Percentiles rank a stretch among this genome's conserved stretches.
Evolutionary conservation across 2,888 invertebrate genomes (phyloP).

Genomic region (Exocentrus adspersus): DNA sequence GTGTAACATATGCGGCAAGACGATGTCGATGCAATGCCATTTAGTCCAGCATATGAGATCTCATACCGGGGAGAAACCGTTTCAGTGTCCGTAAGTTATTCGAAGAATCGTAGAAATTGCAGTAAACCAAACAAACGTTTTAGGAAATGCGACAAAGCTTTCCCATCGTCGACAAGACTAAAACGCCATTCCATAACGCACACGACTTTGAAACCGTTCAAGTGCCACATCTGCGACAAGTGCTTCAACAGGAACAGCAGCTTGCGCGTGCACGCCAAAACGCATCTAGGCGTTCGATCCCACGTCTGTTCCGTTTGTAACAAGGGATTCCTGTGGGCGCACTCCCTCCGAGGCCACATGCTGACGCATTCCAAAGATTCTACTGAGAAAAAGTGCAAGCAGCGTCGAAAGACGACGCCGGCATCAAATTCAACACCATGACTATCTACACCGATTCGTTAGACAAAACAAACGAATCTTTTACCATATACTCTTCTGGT

Average conservation of each 20-base stretch:
- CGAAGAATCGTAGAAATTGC: too few relatives aligned
- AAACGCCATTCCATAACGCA: constrained; percentile 36
- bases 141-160: constrained; percentile 37
- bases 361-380: constrained; percentile 28
- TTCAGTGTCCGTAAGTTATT: constrained; percentile 49
- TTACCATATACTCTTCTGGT: constrained; percentile 27
- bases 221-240: constrained; percentile 47
- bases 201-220: constrained; percentile 35
- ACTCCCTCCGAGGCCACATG: constrained; percentile 49
- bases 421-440: constrained; percentile 25
- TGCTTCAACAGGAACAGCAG: constrained; percentile 50
- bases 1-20: constrained; percentile 59
- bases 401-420: constrained; percentile 4
- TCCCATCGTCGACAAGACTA: constrained; percentile 35
- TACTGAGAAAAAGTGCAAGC: constrained; percentile 2
- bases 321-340: constrained; percentile 54
- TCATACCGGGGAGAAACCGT: constrained; percentile 51
- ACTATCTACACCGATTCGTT: constrained; percentile 25
- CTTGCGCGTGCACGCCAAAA: constrained; percentile 53
- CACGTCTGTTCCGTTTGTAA: constrained; percentile 52
- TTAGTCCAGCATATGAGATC: constrained; percentile 53
- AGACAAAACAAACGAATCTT: constrained; percentile 26
- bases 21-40: constrained; percentile 57
- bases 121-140: too few relatives aligned
- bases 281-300: constrained; percentile 52